These are phyloP conservation scores for Ictidomys tridecemlineatus DNA, from an alignment of 2,113 vertebrate genomes.

Conservation along the genomic window DNA sequence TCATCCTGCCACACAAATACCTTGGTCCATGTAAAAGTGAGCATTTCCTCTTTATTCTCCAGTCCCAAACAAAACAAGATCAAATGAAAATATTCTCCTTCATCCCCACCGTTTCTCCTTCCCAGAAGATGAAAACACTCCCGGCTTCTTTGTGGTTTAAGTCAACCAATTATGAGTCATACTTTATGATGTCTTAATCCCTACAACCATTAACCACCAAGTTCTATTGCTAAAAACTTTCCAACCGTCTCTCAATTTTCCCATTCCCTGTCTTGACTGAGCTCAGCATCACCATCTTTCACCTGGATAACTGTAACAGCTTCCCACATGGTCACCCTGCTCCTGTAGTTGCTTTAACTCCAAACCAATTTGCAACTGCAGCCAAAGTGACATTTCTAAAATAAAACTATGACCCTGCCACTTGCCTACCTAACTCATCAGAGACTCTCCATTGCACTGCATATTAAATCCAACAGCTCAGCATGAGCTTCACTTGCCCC, in stretches of 20 bases:
- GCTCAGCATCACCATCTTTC: background rate
- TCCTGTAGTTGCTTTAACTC: background rate
- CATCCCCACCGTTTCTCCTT: background rate
- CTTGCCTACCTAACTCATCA: background rate
- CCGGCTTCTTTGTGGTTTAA: background rate
- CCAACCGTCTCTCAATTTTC: background rate
- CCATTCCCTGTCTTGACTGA: background rate
- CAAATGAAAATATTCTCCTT: background rate
- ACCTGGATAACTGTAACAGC: background rate
- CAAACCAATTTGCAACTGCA: background rate
- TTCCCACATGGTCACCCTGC: background rate
- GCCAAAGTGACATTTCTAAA: constrained; percentile 22
- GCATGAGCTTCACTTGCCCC: background rate
- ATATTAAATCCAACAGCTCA: background rate
- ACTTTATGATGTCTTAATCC: background rate
- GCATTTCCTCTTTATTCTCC: background rate
- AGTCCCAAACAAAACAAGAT: background rate
- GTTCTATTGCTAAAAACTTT: too few relatives aligned
- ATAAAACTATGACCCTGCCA: background rate
- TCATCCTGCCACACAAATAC: background rate
- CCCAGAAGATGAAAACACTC: background rate
- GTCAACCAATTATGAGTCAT: background rate
- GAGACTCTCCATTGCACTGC: background rate
- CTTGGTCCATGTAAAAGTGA: background rate
- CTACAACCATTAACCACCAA: background rate